Percentiles rank a stretch among this genome's conserved stretches.
Conservation (phyloP, 2,797 vertebrate species). For the Diplodus puntazzo region DNA sequence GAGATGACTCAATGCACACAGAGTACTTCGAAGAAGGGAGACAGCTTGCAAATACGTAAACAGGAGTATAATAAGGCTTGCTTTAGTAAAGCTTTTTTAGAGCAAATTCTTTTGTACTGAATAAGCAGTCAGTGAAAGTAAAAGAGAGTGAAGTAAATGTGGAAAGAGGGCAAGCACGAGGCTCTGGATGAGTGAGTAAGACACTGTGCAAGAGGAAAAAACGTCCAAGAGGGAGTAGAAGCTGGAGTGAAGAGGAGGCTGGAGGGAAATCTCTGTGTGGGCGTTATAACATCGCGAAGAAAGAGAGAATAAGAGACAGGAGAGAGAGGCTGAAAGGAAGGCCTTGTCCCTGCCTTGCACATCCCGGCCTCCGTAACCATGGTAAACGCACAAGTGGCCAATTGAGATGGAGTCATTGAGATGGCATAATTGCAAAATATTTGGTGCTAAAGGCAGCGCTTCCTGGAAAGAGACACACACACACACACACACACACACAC, state of each 20-base stretch:
- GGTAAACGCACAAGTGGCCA: slow-evolving; percentile 75
- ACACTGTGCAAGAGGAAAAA: slow-evolving; percentile 34
- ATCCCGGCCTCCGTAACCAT: slow-evolving; percentile 74
- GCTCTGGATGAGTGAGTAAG: slow-evolving; percentile 39
- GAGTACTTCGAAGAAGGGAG: slow-evolving; percentile 10
- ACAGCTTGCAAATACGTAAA: slow-evolving; percentile 33
- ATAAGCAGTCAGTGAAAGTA: slow-evolving; percentile 15
- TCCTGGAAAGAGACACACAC: slow-evolving; percentile 37
- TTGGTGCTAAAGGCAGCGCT: slow-evolving; percentile 64
- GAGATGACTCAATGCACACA: slow-evolving; percentile 53
- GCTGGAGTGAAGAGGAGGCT: slow-evolving; percentile 58
- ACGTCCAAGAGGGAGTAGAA: slow-evolving; percentile 47
- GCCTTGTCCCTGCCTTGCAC: slow-evolving; percentile 47
- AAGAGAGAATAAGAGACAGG: slow-evolving; percentile 44
- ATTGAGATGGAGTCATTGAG: slow-evolving; percentile 62
- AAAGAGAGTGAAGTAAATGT: slow-evolving; percentile 20
- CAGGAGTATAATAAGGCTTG: slow-evolving; percentile 7
- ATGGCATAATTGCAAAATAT: slow-evolving; percentile 73
- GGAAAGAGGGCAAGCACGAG: slow-evolving; percentile 14
- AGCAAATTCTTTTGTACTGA: slow-evolving; percentile 8
- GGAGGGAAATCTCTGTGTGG: slow-evolving; percentile 68
- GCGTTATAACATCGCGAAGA: slow-evolving; percentile 58
- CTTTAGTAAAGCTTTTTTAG: slow-evolving; percentile 37
- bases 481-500: slow-evolving; percentile 16
- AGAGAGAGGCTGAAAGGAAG: slow-evolving; percentile 55